Evolutionary conservation across 2,113 vertebrate genomes (phyloP).

Genomic region (Grallaria varia): DNA sequence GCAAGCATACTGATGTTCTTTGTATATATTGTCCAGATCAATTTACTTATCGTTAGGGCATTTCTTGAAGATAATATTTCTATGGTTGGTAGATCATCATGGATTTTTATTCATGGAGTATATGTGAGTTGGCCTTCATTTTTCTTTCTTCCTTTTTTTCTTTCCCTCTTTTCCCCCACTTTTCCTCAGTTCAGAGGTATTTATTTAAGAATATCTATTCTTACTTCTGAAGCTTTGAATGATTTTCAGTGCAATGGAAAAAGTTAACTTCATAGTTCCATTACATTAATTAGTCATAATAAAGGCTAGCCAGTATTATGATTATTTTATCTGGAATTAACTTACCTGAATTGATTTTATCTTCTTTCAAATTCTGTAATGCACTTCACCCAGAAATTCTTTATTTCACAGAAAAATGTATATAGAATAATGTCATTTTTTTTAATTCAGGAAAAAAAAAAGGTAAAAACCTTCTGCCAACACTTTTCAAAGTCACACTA

Average conservation of each 20-base stretch:
- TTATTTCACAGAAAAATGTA: not conserved
- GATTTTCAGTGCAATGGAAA: not conserved
- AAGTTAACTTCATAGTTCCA: not conserved
- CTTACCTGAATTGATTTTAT: not conserved
- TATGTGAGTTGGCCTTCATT: not conserved
- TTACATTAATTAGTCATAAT: not conserved
- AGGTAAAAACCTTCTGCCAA: not conserved
- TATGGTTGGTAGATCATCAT: not conserved
- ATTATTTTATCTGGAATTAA: not conserved
- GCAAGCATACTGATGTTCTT: not conserved
- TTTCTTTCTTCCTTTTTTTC: not conserved
- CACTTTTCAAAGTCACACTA: not conserved
- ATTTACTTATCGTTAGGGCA: not conserved
- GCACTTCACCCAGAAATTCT: not conserved
- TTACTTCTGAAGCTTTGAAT: not conserved
- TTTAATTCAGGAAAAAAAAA: not conserved
- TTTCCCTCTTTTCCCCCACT: not conserved
- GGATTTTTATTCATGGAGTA: not conserved
- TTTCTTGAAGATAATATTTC: not conserved
- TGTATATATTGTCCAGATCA: not conserved
- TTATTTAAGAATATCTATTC: not conserved
- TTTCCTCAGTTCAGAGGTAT: not conserved
- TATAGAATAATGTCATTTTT: not conserved
- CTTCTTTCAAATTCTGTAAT: not conserved
- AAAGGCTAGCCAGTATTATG: not conserved